Conservation (phyloP, 2,888 invertebrate genomes). For the Thecocarcelia acutangulata region DNA sequence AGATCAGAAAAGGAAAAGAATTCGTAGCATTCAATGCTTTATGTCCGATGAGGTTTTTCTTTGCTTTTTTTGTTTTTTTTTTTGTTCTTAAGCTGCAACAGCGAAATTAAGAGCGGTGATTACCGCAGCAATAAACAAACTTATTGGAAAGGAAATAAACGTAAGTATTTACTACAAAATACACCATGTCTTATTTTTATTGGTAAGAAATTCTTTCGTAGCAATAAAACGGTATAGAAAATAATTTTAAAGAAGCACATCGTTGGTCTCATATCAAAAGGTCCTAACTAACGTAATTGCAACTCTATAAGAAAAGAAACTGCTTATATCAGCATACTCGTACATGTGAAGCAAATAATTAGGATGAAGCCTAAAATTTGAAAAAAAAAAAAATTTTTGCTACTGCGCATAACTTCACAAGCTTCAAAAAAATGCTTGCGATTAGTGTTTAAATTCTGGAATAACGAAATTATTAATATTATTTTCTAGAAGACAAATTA, state of each 20-base stretch:
- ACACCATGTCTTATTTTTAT: not conserved
- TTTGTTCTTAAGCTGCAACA: slow-evolving; percentile 41
- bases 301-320: too few species aligned
- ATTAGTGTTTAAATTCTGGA: too few species aligned
- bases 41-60: not conserved
- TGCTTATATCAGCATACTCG: too few species aligned
- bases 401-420: too few species aligned
- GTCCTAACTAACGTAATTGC: too few species aligned
- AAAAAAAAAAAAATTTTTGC: too few species aligned
- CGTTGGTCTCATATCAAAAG: too few species aligned
- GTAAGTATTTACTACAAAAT: slow-evolving; percentile 50
- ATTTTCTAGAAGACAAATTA: too few species aligned
- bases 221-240: not conserved
- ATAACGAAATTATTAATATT: too few species aligned
- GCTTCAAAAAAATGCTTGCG: too few species aligned
- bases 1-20: slow-evolving; percentile 15
- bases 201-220: not conserved
- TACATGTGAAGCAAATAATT: too few species aligned
- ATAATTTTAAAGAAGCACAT: slow-evolving; percentile 17
- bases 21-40: slow-evolving; percentile 26
- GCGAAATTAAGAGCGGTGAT: slow-evolving; percentile 65
- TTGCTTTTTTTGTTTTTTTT: not conserved
- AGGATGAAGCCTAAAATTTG: too few species aligned
- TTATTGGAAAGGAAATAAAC: slow-evolving; percentile 64
- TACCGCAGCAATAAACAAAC: slow-evolving; percentile 67